A percentile compares a stretch with the other conserved stretches of the same genome.
Conservation (phyloP, 2,797 vertebrate genomes). For the Sternarchorhynchus goeldii region DNA sequence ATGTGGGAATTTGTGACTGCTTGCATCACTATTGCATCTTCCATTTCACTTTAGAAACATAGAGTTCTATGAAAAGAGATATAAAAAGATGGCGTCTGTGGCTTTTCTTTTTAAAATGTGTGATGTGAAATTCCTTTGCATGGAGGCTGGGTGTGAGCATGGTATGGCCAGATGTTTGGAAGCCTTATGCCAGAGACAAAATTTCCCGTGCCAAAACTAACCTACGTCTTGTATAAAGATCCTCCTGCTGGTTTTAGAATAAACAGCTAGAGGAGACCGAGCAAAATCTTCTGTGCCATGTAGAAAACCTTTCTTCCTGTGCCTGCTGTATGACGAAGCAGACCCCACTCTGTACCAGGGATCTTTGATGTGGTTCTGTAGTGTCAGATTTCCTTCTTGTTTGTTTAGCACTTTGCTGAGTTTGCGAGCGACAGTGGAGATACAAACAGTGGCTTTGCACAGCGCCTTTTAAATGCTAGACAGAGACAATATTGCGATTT, state of each 20-base stretch:
- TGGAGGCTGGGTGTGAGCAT: not conserved
- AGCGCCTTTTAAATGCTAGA: slow-evolving; percentile 15
- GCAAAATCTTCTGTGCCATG: not conserved
- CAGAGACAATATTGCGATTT: not conserved
- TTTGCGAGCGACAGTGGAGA: not conserved
- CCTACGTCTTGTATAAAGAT: not conserved
- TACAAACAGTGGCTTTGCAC: slow-evolving; percentile 1
- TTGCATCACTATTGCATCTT: not conserved
- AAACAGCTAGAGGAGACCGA: not conserved
- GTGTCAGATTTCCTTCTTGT: not conserved
- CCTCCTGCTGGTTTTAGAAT: not conserved
- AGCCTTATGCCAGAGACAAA: not conserved
- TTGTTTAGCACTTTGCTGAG: not conserved
- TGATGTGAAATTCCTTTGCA: not conserved
- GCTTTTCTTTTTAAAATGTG: not conserved
- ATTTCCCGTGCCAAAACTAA: slow-evolving; percentile 13
- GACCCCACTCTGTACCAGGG: not conserved
- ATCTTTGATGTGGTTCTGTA: not conserved
- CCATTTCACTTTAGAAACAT: not conserved
- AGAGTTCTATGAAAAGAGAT: not conserved
- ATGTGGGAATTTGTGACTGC: not conserved
- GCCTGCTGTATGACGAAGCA: slow-evolving; percentile 1
- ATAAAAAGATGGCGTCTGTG: not conserved
- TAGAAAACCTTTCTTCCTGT: not conserved
- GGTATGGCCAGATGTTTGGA: not conserved